Evolutionary conservation across 2,888 invertebrate genomes (phyloP).

Genomic region (Stenichneumon culpator): DNA sequence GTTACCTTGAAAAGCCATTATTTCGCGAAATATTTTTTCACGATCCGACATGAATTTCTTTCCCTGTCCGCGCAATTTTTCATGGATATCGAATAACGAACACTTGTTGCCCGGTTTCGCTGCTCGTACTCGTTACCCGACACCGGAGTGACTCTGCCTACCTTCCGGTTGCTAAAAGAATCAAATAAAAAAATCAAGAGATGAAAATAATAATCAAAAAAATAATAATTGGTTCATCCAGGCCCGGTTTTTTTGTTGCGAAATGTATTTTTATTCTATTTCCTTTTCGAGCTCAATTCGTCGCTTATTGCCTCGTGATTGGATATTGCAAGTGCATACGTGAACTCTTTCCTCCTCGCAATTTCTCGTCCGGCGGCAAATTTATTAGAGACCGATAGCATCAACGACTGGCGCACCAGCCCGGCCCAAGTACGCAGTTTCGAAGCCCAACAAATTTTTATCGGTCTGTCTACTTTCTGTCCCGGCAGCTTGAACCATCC

Average conservation of each 20-base stretch:
- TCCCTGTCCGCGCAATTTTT: background rate
- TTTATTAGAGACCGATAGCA: too few species aligned
- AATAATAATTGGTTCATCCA: background rate
- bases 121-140: background rate
- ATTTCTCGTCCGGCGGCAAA: too few species aligned
- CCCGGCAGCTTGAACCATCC: constrained; percentile 51
- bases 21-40: background rate
- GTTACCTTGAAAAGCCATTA: background rate
- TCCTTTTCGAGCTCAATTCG: background rate
- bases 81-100: constrained; percentile 39
- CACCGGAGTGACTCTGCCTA: background rate
- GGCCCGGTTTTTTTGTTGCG: background rate
- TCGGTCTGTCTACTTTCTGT: constrained; percentile 52
- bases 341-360: too few species aligned
- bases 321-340: too few species aligned
- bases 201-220: background rate
- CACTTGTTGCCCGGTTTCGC: constrained; percentile 26
- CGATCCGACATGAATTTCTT: background rate
- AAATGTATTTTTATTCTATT: background rate
- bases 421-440: background rate
- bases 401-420: background rate
- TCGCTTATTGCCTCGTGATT: background rate
- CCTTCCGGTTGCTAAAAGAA: constrained; percentile 4
- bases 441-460: constrained; percentile 41
- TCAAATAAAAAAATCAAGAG: background rate